These are phyloP conservation scores for Genyomyrus donnyi DNA, from an alignment of 2,113 vertebrate genomes.

Conservation along the genomic window DNA sequence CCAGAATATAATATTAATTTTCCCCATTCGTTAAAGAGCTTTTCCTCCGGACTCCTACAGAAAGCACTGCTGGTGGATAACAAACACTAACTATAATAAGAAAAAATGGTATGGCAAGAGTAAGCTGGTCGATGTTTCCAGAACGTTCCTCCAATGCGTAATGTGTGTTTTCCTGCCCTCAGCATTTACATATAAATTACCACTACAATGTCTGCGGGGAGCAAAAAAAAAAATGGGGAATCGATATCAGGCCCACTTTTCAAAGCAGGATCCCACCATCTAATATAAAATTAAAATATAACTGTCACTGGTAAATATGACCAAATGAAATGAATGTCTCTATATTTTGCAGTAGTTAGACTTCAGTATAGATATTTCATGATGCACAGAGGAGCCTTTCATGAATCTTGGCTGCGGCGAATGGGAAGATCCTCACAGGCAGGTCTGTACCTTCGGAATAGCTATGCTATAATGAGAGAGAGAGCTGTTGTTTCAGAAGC, in stretches of 20 bases:
- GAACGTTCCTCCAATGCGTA: background rate
- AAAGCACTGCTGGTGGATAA: background rate
- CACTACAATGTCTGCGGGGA: background rate
- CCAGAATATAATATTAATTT: background rate
- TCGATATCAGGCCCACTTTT: background rate
- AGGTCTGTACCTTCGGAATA: background rate
- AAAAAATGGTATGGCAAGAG: background rate
- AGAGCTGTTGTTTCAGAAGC: background rate
- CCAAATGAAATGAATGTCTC: background rate
- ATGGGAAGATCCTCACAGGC: background rate
- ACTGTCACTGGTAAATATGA: background rate
- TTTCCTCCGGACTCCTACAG: background rate
- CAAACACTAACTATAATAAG: background rate
- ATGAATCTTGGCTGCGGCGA: background rate
- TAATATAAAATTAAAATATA: background rate
- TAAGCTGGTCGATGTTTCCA: background rate
- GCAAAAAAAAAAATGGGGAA: background rate
- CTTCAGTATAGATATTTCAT: background rate
- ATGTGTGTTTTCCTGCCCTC: background rate
- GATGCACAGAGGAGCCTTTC: background rate
- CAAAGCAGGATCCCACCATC: background rate
- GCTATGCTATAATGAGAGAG: background rate
- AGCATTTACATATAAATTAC: constrained; percentile 16
- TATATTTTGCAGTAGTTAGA: background rate
- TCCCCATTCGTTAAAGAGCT: background rate